A percentile compares a stretch with the other conserved stretches of the same genome.
These are phyloP conservation scores for Cotesia chilonis DNA, from an alignment of 1,140 invertebrate species.

Conservation along the genomic window DNA sequence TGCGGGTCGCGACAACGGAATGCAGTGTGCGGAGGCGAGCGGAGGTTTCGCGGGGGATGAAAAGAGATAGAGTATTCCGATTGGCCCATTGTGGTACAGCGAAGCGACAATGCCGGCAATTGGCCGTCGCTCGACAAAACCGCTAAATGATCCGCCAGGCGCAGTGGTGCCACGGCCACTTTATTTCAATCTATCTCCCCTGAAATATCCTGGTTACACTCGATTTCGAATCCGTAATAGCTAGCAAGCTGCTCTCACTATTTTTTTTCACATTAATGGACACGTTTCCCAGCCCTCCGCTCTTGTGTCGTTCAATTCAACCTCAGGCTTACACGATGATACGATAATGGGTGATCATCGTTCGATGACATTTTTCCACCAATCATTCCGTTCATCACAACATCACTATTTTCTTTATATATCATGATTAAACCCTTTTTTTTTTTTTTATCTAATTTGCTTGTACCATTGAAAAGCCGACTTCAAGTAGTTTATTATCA, in stretches of 20 bases:
- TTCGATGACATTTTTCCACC: constrained; percentile 18
- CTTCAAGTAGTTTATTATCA: too few relatives aligned
- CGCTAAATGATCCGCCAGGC: constrained; percentile 66
- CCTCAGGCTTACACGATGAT: constrained; percentile 2
- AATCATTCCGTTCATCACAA: not conserved
- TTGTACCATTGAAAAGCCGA: not conserved
- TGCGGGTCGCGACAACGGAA: constrained; percentile 15
- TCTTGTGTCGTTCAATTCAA: constrained; percentile 5
- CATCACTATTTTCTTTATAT: constrained; percentile 6
- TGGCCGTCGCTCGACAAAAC: constrained; percentile 68
- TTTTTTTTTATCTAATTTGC: not conserved
- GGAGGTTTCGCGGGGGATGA: constrained; percentile 36
- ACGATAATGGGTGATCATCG: constrained; percentile 20
- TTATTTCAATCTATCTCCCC: constrained; percentile 64
- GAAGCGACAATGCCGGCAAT: constrained; percentile 66
- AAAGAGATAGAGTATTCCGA: constrained; percentile 63
- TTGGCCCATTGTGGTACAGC: constrained; percentile 67
- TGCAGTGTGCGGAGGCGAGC: constrained; percentile 14
- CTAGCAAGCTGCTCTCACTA: constrained; percentile 11
- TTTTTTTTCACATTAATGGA: constrained; percentile 30
- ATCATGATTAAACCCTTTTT: not conserved
- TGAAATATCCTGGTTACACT: constrained; percentile 23
- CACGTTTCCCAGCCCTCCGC: constrained; percentile 23
- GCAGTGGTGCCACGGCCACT: constrained; percentile 64
- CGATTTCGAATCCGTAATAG: constrained; percentile 35